Conservation (phyloP, 2,888 invertebrate genomes). For the Zygothrica quintamaculata region DNA sequence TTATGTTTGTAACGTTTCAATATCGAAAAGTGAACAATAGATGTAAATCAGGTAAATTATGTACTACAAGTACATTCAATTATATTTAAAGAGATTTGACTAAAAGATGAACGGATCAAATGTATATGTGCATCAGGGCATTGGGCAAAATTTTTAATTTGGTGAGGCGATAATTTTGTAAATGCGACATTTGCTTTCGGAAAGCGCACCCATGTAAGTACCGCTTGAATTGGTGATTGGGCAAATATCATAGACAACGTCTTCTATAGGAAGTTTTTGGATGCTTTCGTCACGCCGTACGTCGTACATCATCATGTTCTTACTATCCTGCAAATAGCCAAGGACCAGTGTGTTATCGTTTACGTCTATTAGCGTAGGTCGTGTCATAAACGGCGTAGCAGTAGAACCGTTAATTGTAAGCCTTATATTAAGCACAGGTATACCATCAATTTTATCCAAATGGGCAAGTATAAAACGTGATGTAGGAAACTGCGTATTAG, state of each 20-base stretch:
- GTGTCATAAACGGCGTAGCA: slow-evolving; percentile 88
- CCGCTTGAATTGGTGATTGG: slow-evolving; percentile 86
- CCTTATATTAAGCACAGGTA: slow-evolving; percentile 86
- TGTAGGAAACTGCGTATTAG: slow-evolving; percentile 86
- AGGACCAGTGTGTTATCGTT: slow-evolving; percentile 88
- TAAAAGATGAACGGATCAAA: neutral
- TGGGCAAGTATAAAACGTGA: slow-evolving; percentile 86
- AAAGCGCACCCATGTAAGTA: slow-evolving; percentile 87
- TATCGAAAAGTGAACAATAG: slow-evolving; percentile 43
- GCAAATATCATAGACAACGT: slow-evolving; percentile 89
- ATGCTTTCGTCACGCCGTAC: slow-evolving; percentile 86
- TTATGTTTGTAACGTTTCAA: slow-evolving; percentile 45
- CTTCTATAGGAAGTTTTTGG: slow-evolving; percentile 87
- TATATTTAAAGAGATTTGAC: neutral
- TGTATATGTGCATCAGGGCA: slow-evolving; percentile 18
- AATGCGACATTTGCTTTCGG: slow-evolving; percentile 88
- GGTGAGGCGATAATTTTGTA: slow-evolving; percentile 86
- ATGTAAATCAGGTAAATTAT: slow-evolving; percentile 10
- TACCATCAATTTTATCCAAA: slow-evolving; percentile 85
- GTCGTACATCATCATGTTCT: slow-evolving; percentile 88
- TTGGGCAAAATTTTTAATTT: slow-evolving; percentile 29
- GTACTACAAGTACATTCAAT: too few relatives aligned
- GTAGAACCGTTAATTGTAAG: slow-evolving; percentile 89
- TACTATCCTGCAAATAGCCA: slow-evolving; percentile 91
- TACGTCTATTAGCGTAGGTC: slow-evolving; percentile 81